A percentile compares a stretch with the other conserved stretches of the same genome.
These are phyloP conservation scores for Frankliniella fusca DNA, from an alignment of 2,888 invertebrate genomes.

Conservation along the genomic window DNA sequence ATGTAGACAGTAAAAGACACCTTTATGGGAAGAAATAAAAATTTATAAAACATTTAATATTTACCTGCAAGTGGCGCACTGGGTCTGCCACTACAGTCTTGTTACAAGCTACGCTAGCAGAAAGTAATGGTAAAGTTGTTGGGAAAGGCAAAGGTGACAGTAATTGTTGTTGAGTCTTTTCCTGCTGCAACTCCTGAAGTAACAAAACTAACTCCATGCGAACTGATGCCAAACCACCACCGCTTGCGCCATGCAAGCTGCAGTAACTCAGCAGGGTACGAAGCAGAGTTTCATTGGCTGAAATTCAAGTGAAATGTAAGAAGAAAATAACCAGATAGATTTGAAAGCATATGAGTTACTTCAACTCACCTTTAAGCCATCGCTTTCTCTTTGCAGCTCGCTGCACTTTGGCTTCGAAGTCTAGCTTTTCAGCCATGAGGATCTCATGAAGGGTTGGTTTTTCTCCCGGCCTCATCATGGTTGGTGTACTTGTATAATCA, in stretches of 20 bases:
- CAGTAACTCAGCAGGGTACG: slow-evolving; percentile 93
- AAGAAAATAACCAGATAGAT: neutral
- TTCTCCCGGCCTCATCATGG: slow-evolving; percentile 44
- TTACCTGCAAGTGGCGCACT: slow-evolving; percentile 82
- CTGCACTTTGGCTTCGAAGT: slow-evolving; percentile 93
- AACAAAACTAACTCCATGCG: slow-evolving; percentile 91
- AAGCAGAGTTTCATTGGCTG: slow-evolving; percentile 90
- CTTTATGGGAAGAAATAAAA: slow-evolving; percentile 7
- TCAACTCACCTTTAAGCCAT: slow-evolving; percentile 74
- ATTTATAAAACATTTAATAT: neutral
- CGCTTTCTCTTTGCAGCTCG: slow-evolving; percentile 82
- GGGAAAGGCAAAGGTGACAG: slow-evolving; percentile 93
- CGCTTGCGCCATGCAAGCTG: slow-evolving; percentile 90
- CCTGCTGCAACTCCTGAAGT: slow-evolving; percentile 90
- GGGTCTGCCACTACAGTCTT: slow-evolving; percentile 98
- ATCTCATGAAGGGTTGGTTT: slow-evolving; percentile 86
- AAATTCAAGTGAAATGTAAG: neutral
- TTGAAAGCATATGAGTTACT: neutral
- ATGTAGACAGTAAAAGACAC: slow-evolving; percentile 30
- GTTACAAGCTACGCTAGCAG: slow-evolving; percentile 93
- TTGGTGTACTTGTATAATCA: slow-evolving; percentile 41
- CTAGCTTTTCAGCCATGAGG: slow-evolving; percentile 84
- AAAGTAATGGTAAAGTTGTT: slow-evolving; percentile 89
- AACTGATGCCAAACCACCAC: slow-evolving; percentile 89
- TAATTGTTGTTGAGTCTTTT: slow-evolving; percentile 88